Evolutionary conservation across 1,140 invertebrate species (phyloP).

Genomic region (Cydia splendana): DNA sequence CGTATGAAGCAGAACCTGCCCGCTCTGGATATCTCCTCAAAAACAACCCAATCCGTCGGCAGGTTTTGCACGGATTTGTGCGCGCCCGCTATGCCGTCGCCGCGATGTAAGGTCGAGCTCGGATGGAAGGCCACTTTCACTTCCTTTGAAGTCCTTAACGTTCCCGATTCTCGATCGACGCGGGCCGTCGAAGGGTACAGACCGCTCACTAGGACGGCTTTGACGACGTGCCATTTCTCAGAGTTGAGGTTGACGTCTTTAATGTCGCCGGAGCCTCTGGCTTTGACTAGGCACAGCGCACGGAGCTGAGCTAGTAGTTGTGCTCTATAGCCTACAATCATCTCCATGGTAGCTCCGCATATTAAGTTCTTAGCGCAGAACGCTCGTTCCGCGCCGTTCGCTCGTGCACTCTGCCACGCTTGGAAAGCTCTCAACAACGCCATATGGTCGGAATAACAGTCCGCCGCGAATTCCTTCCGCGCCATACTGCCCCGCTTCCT

Average conservation of each 20-base stretch:
- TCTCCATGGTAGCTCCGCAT: slow-evolving; percentile 92
- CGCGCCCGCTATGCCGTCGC: slow-evolving; percentile 58
- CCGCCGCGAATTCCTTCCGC: slow-evolving; percentile 86
- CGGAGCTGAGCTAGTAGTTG: slow-evolving; percentile 93
- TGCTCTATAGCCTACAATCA: slow-evolving; percentile 88
- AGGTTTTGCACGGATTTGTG: slow-evolving; percentile 82
- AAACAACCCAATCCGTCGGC: slow-evolving; percentile 91
- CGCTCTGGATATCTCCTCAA: slow-evolving; percentile 88
- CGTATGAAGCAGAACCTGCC: slow-evolving; percentile 84
- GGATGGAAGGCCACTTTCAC: slow-evolving; percentile 88
- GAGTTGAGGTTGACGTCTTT: slow-evolving; percentile 91
- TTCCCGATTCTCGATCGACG: slow-evolving; percentile 71
- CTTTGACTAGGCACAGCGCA: slow-evolving; percentile 90
- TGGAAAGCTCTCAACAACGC: slow-evolving; percentile 92
- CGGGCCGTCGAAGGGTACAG: slow-evolving; percentile 93
- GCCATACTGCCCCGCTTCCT: slow-evolving; percentile 82
- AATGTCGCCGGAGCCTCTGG: slow-evolving; percentile 87
- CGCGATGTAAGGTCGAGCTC: slow-evolving; percentile 84
- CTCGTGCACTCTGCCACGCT: slow-evolving; percentile 86
- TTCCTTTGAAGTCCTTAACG: slow-evolving; percentile 82
- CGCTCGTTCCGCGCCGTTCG: slow-evolving; percentile 83
- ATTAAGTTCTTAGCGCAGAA: slow-evolving; percentile 92
- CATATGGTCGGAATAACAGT: slow-evolving; percentile 95
- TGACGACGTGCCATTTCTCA: slow-evolving; percentile 94
- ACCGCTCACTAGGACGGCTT: slow-evolving; percentile 92